These are phyloP conservation scores for Passerculus sandwichensis DNA, from an alignment of 2,797 vertebrate species.

Conservation along the genomic window DNA sequence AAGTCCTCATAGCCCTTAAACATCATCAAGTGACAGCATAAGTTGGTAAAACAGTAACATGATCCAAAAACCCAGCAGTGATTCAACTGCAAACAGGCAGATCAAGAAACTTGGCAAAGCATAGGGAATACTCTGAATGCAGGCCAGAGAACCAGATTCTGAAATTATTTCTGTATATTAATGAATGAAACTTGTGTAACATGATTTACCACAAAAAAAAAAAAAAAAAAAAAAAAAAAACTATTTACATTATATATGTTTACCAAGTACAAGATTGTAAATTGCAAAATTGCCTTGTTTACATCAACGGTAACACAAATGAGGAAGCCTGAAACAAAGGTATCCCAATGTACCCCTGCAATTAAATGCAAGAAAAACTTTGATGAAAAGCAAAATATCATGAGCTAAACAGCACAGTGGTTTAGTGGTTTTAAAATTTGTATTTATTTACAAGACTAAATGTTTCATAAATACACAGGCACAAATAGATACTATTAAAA, in stretches of 20 bases:
- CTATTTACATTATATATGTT: constrained; percentile 16
- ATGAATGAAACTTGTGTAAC: background rate
- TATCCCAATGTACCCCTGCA: constrained; percentile 7
- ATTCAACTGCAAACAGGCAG: constrained; percentile 20
- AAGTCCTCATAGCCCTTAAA: background rate
- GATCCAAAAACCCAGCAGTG: constrained; percentile 22
- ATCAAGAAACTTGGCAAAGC: constrained; percentile 21
- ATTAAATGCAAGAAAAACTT: constrained; percentile 21
- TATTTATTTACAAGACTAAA: constrained; percentile 42
- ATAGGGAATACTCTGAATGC: background rate
- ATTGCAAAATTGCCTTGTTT: constrained; percentile 7
- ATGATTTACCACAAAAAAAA: background rate
- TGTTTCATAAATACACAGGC: constrained; percentile 31
- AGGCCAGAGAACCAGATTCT: background rate
- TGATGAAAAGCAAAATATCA: background rate
- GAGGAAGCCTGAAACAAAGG: background rate
- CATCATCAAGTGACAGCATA: background rate
- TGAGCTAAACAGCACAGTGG: background rate
- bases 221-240: background rate
- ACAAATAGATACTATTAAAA: constrained; percentile 10
- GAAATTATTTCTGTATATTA: background rate
- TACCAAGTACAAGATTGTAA: background rate
- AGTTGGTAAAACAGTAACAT: background rate
- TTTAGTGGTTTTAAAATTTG: constrained; percentile 32
- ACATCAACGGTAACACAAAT: constrained; percentile 1